Conservation (phyloP, 2,888 invertebrate genomes). For the Zaprionus obscuricornis region DNA sequence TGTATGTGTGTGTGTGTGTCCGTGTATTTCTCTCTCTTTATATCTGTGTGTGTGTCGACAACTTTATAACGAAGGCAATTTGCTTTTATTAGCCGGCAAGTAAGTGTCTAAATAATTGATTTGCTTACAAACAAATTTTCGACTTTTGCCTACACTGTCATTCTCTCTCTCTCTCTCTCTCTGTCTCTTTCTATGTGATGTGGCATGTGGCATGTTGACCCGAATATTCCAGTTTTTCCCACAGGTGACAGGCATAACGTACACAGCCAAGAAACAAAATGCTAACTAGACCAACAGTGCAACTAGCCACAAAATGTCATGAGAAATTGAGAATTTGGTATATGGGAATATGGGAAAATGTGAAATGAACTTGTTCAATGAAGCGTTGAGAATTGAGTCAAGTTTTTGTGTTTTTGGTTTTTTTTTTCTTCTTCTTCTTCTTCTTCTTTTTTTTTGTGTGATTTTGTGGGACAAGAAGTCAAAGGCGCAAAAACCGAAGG, state of each 20-base stretch:
- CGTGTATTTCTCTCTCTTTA: too few species aligned
- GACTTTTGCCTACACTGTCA: background rate
- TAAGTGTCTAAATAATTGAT: constrained; percentile 55
- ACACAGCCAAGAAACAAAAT: constrained; percentile 15
- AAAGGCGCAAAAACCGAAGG: constrained; percentile 15
- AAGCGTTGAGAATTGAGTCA: constrained; percentile 3
- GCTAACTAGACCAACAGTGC: constrained; percentile 10
- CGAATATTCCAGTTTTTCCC: constrained; percentile 1
- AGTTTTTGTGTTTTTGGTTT: constrained; percentile 17
- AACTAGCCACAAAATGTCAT: constrained; percentile 12
- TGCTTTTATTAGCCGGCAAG: constrained; percentile 62
- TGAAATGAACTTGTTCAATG: constrained; percentile 33
- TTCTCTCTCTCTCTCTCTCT: background rate
- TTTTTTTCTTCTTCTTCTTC: too few species aligned
- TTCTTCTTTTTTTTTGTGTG: too few species aligned
- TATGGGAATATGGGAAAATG: too few species aligned
- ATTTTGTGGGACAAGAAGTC: constrained; percentile 21
- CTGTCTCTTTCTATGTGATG: too few species aligned
- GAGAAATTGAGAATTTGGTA: too few species aligned
- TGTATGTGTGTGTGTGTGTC: constrained; percentile 7
- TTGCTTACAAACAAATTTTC: background rate
- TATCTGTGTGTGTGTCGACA: constrained; percentile 33
- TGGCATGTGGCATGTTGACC: too few species aligned
- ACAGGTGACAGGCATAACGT: constrained; percentile 24
- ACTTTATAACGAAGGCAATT: constrained; percentile 39